phyloP scores from a whole-genome alignment of 2,797 vertebrate species.

The Cynopterus sphinx region DNA sequence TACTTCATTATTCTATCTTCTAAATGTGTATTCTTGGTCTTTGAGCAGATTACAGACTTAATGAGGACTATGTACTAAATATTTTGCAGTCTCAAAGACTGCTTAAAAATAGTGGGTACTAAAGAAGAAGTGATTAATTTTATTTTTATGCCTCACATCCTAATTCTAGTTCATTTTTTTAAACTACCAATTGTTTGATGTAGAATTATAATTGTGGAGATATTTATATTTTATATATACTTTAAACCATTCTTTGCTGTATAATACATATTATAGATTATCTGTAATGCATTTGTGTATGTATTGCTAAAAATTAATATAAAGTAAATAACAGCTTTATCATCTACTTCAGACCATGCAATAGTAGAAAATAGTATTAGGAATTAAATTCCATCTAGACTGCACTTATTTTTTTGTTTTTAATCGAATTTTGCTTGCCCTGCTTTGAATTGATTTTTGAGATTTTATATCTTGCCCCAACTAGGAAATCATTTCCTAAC shows the following conservation, averaged over 20 bases:
- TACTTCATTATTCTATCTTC: conserved; percentile 19
- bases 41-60: neutral
- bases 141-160: neutral
- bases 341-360: neutral
- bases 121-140: neutral
- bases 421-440: neutral
- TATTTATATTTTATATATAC: neutral
- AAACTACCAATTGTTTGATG: neutral
- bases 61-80: neutral
- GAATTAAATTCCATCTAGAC: neutral
- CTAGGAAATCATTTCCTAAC: neutral
- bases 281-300: neutral
- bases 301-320: neutral
- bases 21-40: neutral
- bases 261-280: neutral
- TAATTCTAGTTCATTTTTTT: neutral
- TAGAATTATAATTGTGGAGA: neutral
- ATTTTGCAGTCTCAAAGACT: neutral
- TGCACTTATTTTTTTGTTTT: neutral
- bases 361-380: neutral
- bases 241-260: neutral
- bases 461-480: neutral
- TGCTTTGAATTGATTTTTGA: neutral
- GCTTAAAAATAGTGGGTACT: neutral
- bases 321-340: neutral